A percentile compares a stretch with the other conserved stretches of the same genome.
Evolutionary conservation across 2,888 invertebrate genomes (phyloP).

Genomic region (Drosophila quasianomalipes): DNA sequence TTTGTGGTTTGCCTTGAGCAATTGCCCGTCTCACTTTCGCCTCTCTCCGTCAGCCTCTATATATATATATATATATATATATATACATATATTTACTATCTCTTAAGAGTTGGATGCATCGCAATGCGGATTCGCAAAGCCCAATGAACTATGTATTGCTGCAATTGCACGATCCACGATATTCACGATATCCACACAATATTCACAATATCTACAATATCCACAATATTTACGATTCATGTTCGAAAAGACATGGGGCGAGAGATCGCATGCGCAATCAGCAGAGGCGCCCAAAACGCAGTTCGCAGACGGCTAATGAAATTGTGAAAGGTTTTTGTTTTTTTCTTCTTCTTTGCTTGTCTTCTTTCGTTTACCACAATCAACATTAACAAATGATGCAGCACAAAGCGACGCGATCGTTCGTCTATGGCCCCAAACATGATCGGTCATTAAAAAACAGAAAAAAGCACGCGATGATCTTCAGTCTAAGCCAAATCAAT

Average conservation of each 20-base stretch:
- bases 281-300: conserved; percentile 12
- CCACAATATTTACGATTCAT: conserved; percentile 27
- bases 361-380: conserved; percentile 29
- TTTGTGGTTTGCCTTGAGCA: conserved; percentile 78
- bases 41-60: conserved; percentile 6
- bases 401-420: conserved; percentile 36
- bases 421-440: conserved; percentile 28
- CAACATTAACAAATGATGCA: conserved; percentile 54
- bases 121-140: conserved; percentile 81
- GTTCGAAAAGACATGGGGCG: conserved; percentile 50
- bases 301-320: conserved; percentile 55
- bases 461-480: conserved; percentile 47
- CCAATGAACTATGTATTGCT: conserved; percentile 77
- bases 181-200: conserved; percentile 12
- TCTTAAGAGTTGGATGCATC: conserved; percentile 49
- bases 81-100: conserved; percentile 15
- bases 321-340: conserved; percentile 70
- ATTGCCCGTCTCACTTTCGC: conserved; percentile 27
- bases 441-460: conserved; percentile 52
- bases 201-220: background rate
- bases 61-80: background rate
- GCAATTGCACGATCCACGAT: conserved; percentile 57
- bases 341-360: conserved; percentile 45
- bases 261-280: conserved; percentile 60
- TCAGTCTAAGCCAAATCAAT: conserved; percentile 45